phyloP scores from a whole-genome alignment of 2,888 invertebrate genomes.

The Galeruca laticollis region DNA sequence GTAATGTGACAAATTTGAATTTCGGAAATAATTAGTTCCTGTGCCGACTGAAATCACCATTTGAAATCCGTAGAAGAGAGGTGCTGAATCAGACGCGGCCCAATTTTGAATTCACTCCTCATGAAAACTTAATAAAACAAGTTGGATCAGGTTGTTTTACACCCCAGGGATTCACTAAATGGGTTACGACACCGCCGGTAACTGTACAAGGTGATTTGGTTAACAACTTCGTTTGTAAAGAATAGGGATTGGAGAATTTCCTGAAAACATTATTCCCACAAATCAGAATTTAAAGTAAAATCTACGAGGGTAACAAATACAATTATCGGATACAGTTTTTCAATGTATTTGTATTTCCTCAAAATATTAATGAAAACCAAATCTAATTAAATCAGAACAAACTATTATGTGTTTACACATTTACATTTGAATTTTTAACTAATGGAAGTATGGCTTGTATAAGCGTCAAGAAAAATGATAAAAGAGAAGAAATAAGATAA shows the following conservation, averaged over 20 bases:
- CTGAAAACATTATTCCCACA: not conserved
- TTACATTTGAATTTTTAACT: too few relatives aligned
- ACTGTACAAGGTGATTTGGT: constrained; percentile 25
- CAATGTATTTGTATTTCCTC: too few relatives aligned
- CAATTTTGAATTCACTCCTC: constrained; percentile 55
- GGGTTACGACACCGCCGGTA: constrained; percentile 31
- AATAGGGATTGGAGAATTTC: constrained; percentile 2
- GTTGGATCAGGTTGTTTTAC: constrained; percentile 49
- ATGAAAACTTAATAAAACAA: constrained; percentile 56
- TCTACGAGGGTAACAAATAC: not conserved
- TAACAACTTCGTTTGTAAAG: constrained; percentile 7
- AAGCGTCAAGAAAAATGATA: too few relatives aligned
- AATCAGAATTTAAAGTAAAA: not conserved
- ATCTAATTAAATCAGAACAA: too few relatives aligned
- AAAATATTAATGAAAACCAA: too few relatives aligned
- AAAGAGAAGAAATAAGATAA: too few relatives aligned
- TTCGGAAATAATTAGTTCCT: constrained; percentile 40
- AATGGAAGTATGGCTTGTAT: too few relatives aligned
- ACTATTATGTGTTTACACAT: too few relatives aligned
- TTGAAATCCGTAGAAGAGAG: constrained; percentile 42
- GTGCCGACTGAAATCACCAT: constrained; percentile 40
- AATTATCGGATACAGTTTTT: not conserved
- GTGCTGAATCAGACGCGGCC: constrained; percentile 49
- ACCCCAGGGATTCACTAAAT: constrained; percentile 31
- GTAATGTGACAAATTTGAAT: constrained; percentile 23